Percentiles rank a stretch among this genome's conserved stretches.
Conservation (phyloP, 2,888 invertebrate species). For the Rhimphoctona megacephalus region DNA sequence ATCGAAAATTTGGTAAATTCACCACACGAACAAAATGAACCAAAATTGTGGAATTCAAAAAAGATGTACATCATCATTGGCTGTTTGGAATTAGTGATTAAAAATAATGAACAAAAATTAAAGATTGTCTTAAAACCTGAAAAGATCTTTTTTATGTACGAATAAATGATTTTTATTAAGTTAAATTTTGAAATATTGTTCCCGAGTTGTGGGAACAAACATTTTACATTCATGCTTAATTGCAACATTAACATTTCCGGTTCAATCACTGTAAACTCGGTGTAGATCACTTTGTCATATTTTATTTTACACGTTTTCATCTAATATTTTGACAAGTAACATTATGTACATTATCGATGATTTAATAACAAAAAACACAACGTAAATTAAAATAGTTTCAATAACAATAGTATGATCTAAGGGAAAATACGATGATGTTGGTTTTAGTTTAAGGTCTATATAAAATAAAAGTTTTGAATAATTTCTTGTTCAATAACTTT, state of each 20-base stretch:
- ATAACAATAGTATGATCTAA: neutral
- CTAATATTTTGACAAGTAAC: slow-evolving; percentile 49
- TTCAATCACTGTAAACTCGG: slow-evolving; percentile 50
- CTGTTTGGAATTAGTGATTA: neutral
- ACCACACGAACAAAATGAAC: neutral
- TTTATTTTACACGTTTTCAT: slow-evolving; percentile 63
- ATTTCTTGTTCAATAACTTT: neutral
- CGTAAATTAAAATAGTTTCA: neutral
- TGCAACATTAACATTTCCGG: slow-evolving; percentile 11
- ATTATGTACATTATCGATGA: slow-evolving; percentile 62
- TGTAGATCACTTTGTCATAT: slow-evolving; percentile 48
- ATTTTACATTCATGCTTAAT: neutral
- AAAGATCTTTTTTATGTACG: neutral
- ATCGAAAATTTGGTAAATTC: neutral
- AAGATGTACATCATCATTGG: neutral
- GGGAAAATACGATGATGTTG: neutral
- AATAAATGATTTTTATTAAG: neutral
- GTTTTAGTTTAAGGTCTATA: neutral
- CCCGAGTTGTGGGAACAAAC: neutral
- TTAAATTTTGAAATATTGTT: slow-evolving; percentile 1
- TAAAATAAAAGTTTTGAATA: neutral
- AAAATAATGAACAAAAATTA: neutral
- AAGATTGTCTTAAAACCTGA: neutral
- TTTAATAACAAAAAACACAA: slow-evolving; percentile 36
- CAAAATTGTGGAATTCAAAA: neutral